These are phyloP conservation scores for Phalanger gymnotis DNA, from an alignment of 2,797 vertebrate genomes.

Conservation along the genomic window DNA sequence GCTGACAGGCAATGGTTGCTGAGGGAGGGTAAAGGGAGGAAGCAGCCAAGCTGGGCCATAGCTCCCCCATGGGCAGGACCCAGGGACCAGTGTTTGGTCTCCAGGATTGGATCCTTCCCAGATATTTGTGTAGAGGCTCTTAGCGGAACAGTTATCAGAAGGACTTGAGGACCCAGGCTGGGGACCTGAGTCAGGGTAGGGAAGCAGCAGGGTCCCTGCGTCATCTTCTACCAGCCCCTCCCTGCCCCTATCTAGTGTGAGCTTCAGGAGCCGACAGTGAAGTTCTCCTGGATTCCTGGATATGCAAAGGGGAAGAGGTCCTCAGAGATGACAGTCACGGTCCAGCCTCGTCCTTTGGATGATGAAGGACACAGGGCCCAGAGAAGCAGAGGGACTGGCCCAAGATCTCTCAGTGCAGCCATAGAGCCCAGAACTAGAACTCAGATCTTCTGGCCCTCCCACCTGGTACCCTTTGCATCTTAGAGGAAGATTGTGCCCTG, in stretches of 20 bases:
- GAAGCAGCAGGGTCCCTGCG: background rate
- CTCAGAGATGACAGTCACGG: background rate
- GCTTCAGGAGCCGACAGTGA: background rate
- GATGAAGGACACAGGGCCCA: background rate
- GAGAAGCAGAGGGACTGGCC: background rate
- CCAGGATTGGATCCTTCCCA: background rate
- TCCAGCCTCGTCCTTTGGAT: background rate
- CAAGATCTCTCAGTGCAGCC: background rate
- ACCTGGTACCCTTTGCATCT: too few relatives aligned
- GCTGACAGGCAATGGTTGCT: conserved; percentile 40
- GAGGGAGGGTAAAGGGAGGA: conserved; percentile 37
- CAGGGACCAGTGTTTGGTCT: background rate
- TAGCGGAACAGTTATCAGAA: background rate
- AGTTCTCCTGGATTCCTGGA: background rate
- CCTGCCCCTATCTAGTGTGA: background rate
- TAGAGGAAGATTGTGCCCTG: background rate
- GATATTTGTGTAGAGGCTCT: background rate
- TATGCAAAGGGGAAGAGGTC: background rate
- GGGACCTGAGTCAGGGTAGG: background rate
- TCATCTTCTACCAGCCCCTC: background rate
- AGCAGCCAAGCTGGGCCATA: background rate
- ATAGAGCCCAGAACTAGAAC: too few relatives aligned
- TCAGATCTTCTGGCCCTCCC: too few relatives aligned
- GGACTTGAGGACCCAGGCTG: background rate
- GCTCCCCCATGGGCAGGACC: conserved; percentile 7